Evolutionary conservation across 2,888 invertebrate genomes (phyloP), one percentile per base, ranked within the genome.

Genomic region (Idaea dimidiata): DNA sequence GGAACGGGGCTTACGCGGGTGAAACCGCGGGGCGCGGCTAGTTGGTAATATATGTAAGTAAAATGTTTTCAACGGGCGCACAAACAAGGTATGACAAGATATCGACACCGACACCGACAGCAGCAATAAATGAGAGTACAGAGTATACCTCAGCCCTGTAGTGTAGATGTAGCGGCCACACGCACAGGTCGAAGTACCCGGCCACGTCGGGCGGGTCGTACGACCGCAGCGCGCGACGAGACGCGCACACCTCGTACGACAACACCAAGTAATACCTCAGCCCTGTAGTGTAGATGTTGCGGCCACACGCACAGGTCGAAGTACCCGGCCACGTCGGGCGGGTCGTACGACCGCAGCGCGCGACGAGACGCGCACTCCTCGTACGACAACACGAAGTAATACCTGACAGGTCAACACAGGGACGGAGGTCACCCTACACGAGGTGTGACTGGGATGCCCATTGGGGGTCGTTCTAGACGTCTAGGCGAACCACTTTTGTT

Each of bases 251-350:
- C 33, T 95, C 95, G 81, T 94, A 94, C 60, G 94, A 93, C 75
- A 97, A 84, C 56, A 95, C 94, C 65, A 97, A 88, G 82, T 96
- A 97, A n/a, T 59, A 88, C 90, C 84, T 85, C 76, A 0, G 83
- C 83, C 54, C 93, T 84, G 74, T 95, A 94, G 73, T 87, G 89
- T 63, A 94, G 76, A 81, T 98, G 97, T 78, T 95, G 95, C n/a
- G 98, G 98, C 98, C 98, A 99, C n/a, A 96, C 97, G 79, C 96
- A 95, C 70, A 88, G 87, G 57, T 98, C 97, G 89, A 98, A 98
- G 91, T 98, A 99, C 0, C 97, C 97, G 0, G 94, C 95, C 1
- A 96, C 92, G 89, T 99, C 98, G 0, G 98, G 96, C 17, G 98
- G 98, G 61, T 96, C 94, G 82, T 98, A 99, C n/a, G 91, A 84